These are phyloP conservation scores for Drosophila borealis DNA, from an alignment of 2,888 invertebrate genomes.

Conservation along the genomic window DNA sequence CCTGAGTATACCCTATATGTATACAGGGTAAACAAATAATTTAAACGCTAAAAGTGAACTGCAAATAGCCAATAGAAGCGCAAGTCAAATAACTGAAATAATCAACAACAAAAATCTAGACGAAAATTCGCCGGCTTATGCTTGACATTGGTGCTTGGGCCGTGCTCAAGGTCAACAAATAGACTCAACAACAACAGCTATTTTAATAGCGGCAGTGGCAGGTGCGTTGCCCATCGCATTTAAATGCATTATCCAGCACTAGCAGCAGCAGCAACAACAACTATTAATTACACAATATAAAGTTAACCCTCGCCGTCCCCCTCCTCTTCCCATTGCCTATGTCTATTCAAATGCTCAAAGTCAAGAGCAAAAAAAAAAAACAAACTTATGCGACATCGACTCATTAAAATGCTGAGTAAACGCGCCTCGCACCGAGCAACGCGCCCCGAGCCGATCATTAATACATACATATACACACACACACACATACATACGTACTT, in stretches of 20 bases:
- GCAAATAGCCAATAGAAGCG: constrained; percentile 22
- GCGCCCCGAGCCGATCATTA: constrained; percentile 47
- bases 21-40: background rate
- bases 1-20: background rate
- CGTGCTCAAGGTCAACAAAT: constrained; percentile 46
- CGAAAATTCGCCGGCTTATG: constrained; percentile 21
- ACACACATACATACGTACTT: background rate
- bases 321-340: background rate
- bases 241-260: constrained; percentile 46
- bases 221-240: constrained; percentile 43
- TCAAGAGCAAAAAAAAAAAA: constrained; percentile 58
- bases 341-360: constrained; percentile 57
- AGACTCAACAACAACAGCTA: constrained; percentile 2
- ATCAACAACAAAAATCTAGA: constrained; percentile 3
- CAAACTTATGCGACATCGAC: constrained; percentile 45
- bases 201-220: constrained; percentile 9
- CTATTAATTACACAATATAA: constrained; percentile 48
- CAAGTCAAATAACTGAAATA: constrained; percentile 32
- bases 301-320: constrained; percentile 2
- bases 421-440: constrained; percentile 34
- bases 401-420: constrained; percentile 70
- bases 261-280: constrained; percentile 19
- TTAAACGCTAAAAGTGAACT: constrained; percentile 1
- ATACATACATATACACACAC: constrained; percentile 23
- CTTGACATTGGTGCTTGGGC: constrained; percentile 51